A percentile compares a stretch with the other conserved stretches of the same genome.
Evolutionary conservation across 2,888 invertebrate species (phyloP).

Genomic region (Belgica antarctica): DNA sequence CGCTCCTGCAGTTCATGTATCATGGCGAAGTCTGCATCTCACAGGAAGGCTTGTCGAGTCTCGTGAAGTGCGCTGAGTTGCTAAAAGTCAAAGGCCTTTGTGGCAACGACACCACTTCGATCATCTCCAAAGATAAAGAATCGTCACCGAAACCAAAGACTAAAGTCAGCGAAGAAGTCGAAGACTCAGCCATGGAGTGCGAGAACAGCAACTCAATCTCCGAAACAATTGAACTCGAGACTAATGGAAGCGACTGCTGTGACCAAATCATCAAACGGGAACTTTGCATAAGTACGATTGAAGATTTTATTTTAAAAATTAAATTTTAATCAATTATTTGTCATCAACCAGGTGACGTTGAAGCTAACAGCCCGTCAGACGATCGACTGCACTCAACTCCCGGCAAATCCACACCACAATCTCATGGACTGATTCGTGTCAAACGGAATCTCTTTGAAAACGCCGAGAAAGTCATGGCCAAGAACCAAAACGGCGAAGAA

Average conservation of each 20-base stretch:
- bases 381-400: background rate
- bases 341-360: conserved; percentile 10
- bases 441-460: conserved; percentile 30
- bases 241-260: background rate
- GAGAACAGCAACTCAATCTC: background rate
- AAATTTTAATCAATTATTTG: background rate
- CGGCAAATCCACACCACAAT: too few relatives aligned
- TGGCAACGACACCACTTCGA: conserved; percentile 13
- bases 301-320: too few relatives aligned
- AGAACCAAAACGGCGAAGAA: background rate
- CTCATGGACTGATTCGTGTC: conserved; percentile 11
- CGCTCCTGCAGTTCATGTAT: conserved; percentile 86
- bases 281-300: conserved; percentile 15
- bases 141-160: background rate
- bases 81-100: conserved; percentile 70
- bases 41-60: conserved; percentile 75
- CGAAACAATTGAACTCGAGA: background rate
- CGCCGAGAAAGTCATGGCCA: background rate
- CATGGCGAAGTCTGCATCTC: conserved; percentile 71
- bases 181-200: background rate
- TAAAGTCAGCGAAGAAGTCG: background rate
- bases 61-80: conserved; percentile 80
- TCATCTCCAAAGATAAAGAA: conserved; percentile 1
- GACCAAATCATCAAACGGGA: conserved; percentile 23
- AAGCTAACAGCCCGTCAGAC: too few relatives aligned